phyloP scores from a whole-genome alignment of 2,797 vertebrate species.

The Channallabes apus region DNA sequence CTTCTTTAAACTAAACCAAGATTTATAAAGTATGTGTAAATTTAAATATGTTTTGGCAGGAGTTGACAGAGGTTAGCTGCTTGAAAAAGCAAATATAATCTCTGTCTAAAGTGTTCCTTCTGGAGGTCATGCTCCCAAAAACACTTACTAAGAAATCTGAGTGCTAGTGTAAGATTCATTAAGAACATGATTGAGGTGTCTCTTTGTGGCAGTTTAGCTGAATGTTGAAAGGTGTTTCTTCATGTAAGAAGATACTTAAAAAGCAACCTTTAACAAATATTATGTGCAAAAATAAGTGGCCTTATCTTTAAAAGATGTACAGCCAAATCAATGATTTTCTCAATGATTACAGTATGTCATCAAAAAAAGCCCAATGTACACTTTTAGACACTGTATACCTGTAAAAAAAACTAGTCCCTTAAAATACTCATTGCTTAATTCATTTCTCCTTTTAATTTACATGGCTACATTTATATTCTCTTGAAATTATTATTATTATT shows the following conservation, averaged over 20 bases:
- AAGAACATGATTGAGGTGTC: background rate
- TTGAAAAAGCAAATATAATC: background rate
- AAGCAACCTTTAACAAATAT: background rate
- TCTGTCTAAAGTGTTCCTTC: too few species aligned
- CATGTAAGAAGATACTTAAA: background rate
- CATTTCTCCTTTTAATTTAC: background rate
- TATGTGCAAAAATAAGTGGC: background rate
- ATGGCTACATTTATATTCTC: background rate
- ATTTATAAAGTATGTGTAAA: background rate
- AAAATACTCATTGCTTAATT: background rate
- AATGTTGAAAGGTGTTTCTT: too few species aligned
- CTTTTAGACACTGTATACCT: background rate
- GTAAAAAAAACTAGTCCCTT: background rate
- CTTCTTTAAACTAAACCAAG: background rate
- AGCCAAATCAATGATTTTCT: background rate
- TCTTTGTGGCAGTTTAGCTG: background rate
- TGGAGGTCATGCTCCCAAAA: background rate
- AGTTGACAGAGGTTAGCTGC: too few species aligned
- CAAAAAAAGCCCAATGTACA: background rate
- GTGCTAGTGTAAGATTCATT: background rate
- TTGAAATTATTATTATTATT: background rate
- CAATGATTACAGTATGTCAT: background rate
- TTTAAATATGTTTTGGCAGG: background rate
- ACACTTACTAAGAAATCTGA: background rate
- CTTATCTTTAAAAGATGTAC: background rate